Evolutionary conservation across 2,888 invertebrate genomes (phyloP).

Genomic region (Mycogona germanica): DNA sequence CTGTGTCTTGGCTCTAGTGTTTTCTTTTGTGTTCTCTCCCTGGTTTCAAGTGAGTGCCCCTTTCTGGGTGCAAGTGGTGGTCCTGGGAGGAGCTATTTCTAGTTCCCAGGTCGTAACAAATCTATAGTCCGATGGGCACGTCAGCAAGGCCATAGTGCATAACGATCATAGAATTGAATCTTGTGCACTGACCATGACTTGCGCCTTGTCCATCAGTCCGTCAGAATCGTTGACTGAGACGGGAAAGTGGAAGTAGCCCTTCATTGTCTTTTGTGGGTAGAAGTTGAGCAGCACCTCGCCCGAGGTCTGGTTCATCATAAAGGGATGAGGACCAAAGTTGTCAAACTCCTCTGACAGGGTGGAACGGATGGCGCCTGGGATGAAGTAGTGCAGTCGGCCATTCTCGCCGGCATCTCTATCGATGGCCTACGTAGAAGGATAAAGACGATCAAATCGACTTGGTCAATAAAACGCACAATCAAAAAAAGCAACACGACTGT

Average conservation of each 20-base stretch:
- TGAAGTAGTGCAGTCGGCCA: conserved; percentile 33
- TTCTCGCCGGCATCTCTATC: conserved; percentile 33
- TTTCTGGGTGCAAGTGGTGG: too few relatives aligned
- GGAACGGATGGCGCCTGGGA: conserved; percentile 62
- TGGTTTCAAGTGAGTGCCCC: too few relatives aligned
- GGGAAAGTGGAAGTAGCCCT: conserved; percentile 89
- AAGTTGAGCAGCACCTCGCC: conserved; percentile 81
- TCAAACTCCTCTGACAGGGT: conserved; percentile 76
- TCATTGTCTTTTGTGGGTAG: conserved; percentile 93
- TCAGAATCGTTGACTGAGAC: conserved; percentile 74
- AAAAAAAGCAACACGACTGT: not conserved
- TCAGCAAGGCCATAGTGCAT: too few relatives aligned
- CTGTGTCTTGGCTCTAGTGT: too few relatives aligned
- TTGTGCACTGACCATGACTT: conserved; percentile 66
- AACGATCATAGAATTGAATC: too few relatives aligned
- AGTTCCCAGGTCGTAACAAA: too few relatives aligned
- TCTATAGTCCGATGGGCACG: too few relatives aligned
- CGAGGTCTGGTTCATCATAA: conserved; percentile 65
- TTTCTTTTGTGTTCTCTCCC: too few relatives aligned
- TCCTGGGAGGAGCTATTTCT: too few relatives aligned
- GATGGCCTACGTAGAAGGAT: conserved; percentile 27
- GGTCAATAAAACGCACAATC: not conserved
- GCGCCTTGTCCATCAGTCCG: conserved; percentile 65
- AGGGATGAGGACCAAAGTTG: conserved; percentile 62
- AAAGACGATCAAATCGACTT: not conserved